A percentile compares a stretch with the other conserved stretches of the same genome.
Conservation (phyloP, 2,113 vertebrate species). For the Oophaga pumilio region DNA sequence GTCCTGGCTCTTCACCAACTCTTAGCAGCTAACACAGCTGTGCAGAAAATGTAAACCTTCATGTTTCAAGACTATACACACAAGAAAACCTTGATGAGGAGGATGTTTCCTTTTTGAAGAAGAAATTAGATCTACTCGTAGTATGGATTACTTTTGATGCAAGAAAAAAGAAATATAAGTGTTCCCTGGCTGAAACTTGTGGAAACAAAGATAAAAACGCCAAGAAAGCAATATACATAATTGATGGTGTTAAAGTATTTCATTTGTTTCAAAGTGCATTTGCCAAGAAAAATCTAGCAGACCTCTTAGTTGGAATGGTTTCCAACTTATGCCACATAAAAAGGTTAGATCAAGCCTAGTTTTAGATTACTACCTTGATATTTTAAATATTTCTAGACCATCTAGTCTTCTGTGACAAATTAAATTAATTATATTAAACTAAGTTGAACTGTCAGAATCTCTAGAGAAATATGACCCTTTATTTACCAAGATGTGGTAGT, state of each 20-base stretch:
- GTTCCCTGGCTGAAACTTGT: slow-evolving; percentile 72
- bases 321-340: slow-evolving; percentile 2
- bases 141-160: slow-evolving; percentile 68
- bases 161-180: slow-evolving; percentile 72
- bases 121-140: slow-evolving; percentile 70
- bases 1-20: slow-evolving; percentile 64
- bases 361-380: background rate
- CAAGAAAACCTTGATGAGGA: slow-evolving; percentile 63
- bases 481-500: too few species aligned
- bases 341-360: background rate
- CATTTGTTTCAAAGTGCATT: slow-evolving; percentile 69
- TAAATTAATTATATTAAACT: background rate
- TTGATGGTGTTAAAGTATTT: slow-evolving; percentile 74
- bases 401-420: background rate
- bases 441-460: background rate
- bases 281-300: slow-evolving; percentile 74
- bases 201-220: slow-evolving; percentile 66
- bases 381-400: background rate
- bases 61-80: slow-evolving; percentile 56
- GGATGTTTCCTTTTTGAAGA: slow-evolving; percentile 67
- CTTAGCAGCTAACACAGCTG: slow-evolving; percentile 64
- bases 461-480: background rate
- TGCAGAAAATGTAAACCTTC: slow-evolving; percentile 63
- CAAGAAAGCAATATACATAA: slow-evolving; percentile 76
- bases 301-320: slow-evolving; percentile 30